Percentiles rank a stretch among this genome's conserved stretches.
phyloP scores from a whole-genome alignment of 1,140 invertebrate genomes.

The Drosophila nikananu region DNA sequence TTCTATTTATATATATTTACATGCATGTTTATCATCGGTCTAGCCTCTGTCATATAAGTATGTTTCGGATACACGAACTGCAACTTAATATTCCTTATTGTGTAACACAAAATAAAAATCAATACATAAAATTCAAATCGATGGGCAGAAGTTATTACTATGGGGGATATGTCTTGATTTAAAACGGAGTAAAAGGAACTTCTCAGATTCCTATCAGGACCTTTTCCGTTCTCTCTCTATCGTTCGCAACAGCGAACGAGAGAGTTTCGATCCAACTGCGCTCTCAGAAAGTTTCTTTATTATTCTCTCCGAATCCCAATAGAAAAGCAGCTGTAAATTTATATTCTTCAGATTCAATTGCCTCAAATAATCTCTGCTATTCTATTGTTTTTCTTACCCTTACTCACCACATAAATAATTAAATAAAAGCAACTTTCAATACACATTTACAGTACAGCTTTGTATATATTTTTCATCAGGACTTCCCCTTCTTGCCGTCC shows the following conservation, averaged over 20 bases:
- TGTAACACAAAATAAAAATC: conserved; percentile 58
- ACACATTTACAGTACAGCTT: conserved; percentile 35
- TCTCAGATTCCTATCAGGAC: no score
- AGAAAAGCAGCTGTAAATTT: no score
- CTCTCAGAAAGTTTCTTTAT: no score
- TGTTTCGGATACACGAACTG: conserved; percentile 60
- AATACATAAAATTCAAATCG: neutral
- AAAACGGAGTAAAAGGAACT: no score
- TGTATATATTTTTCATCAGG: conserved; percentile 39
- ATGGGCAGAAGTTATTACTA: no score
- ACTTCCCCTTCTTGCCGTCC: conserved; percentile 7
- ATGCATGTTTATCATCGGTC: conserved; percentile 52
- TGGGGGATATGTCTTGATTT: no score
- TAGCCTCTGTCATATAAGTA: conserved; percentile 50
- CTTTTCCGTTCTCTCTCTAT: no score
- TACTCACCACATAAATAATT: neutral
- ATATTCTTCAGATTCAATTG: no score
- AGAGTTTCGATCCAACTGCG: no score
- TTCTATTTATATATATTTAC: conserved; percentile 43
- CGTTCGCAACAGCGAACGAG: no score
- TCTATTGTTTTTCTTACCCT: neutral
- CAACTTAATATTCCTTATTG: conserved; percentile 79
- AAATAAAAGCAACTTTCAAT: neutral
- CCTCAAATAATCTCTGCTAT: no score
- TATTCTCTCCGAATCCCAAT: no score